Evolutionary conservation across 2,888 invertebrate genomes (phyloP).

Genomic region (Ochropleura leucogaster): DNA sequence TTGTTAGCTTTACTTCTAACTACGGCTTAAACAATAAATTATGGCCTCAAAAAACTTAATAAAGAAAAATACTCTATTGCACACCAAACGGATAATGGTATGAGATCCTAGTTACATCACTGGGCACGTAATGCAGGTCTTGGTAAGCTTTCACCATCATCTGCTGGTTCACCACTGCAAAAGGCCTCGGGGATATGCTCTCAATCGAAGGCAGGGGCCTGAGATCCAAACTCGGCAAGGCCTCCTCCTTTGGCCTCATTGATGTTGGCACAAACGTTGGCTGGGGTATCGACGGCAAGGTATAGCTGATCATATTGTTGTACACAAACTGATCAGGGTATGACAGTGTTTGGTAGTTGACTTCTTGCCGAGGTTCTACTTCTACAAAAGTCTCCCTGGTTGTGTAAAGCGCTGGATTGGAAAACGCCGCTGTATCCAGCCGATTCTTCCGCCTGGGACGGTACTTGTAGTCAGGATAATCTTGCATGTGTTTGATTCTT

Average conservation of each 20-base stretch:
- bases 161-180: conserved; percentile 86
- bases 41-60: conserved; percentile 52
- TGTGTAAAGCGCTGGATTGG: conserved; percentile 77
- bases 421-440: conserved; percentile 80
- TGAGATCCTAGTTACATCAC: conserved; percentile 86
- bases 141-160: conserved; percentile 89
- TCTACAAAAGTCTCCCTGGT: conserved; percentile 82
- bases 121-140: conserved; percentile 85
- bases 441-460: conserved; percentile 92
- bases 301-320: conserved; percentile 86
- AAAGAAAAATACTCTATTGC: conserved; percentile 71
- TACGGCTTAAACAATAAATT: conserved; percentile 51
- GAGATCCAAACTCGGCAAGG: conserved; percentile 79
- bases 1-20: conserved; percentile 50
- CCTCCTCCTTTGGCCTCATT: conserved; percentile 83
- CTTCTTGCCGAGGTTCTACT: conserved; percentile 82
- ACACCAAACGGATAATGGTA: conserved; percentile 88
- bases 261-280: conserved; percentile 78
- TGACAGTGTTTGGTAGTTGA: conserved; percentile 79
- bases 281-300: conserved; percentile 82
- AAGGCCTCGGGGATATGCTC: conserved; percentile 86
- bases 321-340: conserved; percentile 86
- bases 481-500: conserved; percentile 93
- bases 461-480: conserved; percentile 94
- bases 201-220: conserved; percentile 88